These are phyloP conservation scores for Paraplagusia blochii DNA, from an alignment of 2,113 vertebrate genomes.

Conservation along the genomic window DNA sequence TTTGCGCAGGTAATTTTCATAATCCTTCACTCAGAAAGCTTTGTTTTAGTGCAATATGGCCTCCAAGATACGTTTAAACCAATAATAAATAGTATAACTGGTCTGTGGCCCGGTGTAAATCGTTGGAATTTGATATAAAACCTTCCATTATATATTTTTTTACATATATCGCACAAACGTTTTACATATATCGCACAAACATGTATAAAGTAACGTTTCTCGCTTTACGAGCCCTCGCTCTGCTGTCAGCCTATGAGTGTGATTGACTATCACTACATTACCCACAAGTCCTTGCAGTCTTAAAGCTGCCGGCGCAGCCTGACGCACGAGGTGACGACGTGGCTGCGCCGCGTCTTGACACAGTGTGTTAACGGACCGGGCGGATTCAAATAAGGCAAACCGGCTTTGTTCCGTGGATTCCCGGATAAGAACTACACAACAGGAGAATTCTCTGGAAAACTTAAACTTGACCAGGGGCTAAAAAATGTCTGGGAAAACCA, in stretches of 20 bases:
- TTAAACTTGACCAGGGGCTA: neutral
- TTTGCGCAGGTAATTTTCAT: too few species aligned
- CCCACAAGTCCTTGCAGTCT: conserved; percentile 47
- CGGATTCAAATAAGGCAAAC: conserved; percentile 65
- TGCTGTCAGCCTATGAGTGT: too few species aligned
- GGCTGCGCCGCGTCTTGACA: conserved; percentile 40
- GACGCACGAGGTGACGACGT: conserved; percentile 60
- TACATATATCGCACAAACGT: neutral
- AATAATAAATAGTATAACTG: too few species aligned
- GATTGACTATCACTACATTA: conserved; percentile 61
- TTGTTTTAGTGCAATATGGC: too few species aligned
- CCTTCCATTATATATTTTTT: neutral
- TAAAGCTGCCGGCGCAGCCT: conserved; percentile 20
- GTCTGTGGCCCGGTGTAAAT: too few species aligned
- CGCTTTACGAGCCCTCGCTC: too few species aligned
- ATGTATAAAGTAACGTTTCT: too few species aligned
- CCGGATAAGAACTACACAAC: neutral
- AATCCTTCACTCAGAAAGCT: too few species aligned
- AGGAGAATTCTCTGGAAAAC: neutral
- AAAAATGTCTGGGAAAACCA: conserved; percentile 78
- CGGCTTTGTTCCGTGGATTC: conserved; percentile 10
- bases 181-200: neutral
- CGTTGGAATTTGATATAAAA: too few species aligned
- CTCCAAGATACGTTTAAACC: too few species aligned
- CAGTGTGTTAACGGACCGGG: conserved; percentile 64